Base-by-base conservation (phyloP, 1,140 invertebrate genomes). In the Drosophila ercepeae region DNA sequence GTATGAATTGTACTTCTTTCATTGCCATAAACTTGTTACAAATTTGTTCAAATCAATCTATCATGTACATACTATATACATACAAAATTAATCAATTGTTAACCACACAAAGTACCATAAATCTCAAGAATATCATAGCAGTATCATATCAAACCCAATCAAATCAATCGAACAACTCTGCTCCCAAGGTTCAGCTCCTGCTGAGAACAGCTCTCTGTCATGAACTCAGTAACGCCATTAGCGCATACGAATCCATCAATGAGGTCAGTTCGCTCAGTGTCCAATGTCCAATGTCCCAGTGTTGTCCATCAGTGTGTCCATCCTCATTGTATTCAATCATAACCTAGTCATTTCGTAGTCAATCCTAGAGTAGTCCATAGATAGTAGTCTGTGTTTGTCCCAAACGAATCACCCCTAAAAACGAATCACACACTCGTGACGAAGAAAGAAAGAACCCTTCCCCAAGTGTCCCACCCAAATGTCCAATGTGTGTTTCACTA, bases 191-290 rank as follows among this genome's bases (percentile, higher is more conserved):
- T 77, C 69, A 86, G 60, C 82, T 86, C 83, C 86, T 86, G 79
- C 82, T 86, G 83, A 89, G 84, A 86, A 82, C 82, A 88, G 77
- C 69, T 88, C 82, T 86, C 73, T 86, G 84, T 88, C 82, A 88
- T 86, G 77, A 82, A 86, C 53, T 86, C 77, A 82, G 68, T 81
- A 84, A 79, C 82, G 82, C 84, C 81, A 86, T 84, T 64, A 84
- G 77, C 69, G 81, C 81, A 86, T 84, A 51, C 49, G 81, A 88
- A 70, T 74, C 77, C 63, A 83, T 83, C 76, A 84, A 86, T 60
- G 81, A 84, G 81, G 81, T 84, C 81, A 84, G 81, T 84, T 86
- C 54, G 63, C 41, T 84, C 63, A 65, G 58, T 84, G 76, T 86
- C 71, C 79, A 49, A 63, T n/a, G n/a, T n/a, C n/a, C n/a, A n/a